A percentile compares a stretch with the other conserved stretches of the same genome.
Conservation (phyloP, 1,140 invertebrate species). For the Lordiphosa mommai region DNA sequence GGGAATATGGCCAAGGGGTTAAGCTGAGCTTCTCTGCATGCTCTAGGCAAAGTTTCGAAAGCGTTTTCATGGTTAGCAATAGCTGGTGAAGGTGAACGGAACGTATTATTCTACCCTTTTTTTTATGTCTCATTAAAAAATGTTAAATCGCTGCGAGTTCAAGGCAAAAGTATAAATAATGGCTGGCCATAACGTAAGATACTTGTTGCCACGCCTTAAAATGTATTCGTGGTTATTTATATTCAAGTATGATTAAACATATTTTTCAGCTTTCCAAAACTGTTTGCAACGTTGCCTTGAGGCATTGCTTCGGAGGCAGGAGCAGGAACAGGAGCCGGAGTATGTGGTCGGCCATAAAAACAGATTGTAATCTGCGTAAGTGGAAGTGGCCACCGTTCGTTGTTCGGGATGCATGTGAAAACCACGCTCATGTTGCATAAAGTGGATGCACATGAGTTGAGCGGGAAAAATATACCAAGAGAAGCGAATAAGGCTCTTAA, state of each 20-base stretch:
- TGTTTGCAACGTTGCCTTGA: conserved; percentile 19
- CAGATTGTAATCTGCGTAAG: conserved; percentile 55
- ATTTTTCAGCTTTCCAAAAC: conserved; percentile 20
- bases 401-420: conserved; percentile 7
- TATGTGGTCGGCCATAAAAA: conserved; percentile 38
- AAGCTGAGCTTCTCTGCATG: no score
- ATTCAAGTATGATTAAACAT: conserved; percentile 38
- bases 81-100: no score
- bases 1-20: no score
- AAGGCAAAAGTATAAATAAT: conserved; percentile 2
- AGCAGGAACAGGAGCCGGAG: neutral
- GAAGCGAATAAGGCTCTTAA: conserved; percentile 4
- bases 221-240: conserved; percentile 1
- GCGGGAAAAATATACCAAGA: neutral
- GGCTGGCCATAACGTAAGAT: neutral
- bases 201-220: conserved; percentile 7
- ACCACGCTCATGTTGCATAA: conserved; percentile 6
- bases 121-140: neutral
- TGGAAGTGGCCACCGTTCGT: conserved; percentile 51
- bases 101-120: no score
- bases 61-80: no score
- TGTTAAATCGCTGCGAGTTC: neutral
- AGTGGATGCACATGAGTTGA: neutral
- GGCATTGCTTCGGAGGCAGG: conserved; percentile 15
- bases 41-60: no score